phyloP scores from a whole-genome alignment of 2,888 invertebrate genomes.

The Pantelozetes paolii region DNA sequence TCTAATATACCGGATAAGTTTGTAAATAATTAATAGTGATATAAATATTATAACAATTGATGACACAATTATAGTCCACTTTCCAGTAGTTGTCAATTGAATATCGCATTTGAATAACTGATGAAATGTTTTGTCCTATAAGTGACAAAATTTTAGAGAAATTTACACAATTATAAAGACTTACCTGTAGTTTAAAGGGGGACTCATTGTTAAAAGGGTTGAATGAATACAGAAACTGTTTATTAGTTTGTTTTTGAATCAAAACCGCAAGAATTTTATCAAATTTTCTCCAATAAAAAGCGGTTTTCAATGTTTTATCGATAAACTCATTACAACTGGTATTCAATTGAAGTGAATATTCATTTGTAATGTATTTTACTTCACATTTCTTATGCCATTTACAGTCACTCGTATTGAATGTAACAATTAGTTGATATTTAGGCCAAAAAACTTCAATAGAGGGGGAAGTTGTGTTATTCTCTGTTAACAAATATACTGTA shows the following conservation, averaged over 20 bases:
- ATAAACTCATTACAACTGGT: too few relatives aligned
- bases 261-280: background rate
- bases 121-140: background rate
- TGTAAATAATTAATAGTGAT: too few relatives aligned
- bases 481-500: too few relatives aligned
- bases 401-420: too few relatives aligned
- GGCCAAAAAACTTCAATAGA: background rate
- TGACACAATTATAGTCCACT: too few relatives aligned
- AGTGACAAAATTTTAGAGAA: background rate
- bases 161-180: background rate
- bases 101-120: background rate
- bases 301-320: background rate
- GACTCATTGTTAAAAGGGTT: background rate
- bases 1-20: too few relatives aligned
- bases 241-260: background rate
- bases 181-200: background rate
- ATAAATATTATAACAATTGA: too few relatives aligned
- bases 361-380: too few relatives aligned
- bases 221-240: background rate
- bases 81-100: background rate
- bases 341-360: too few relatives aligned
- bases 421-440: background rate
- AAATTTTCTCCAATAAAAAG: background rate
- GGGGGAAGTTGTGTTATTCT: too few relatives aligned
- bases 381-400: too few relatives aligned